These are phyloP conservation scores for Drosophila miranda DNA, from an alignment of 1,140 invertebrate species.

Conservation along the genomic window DNA sequence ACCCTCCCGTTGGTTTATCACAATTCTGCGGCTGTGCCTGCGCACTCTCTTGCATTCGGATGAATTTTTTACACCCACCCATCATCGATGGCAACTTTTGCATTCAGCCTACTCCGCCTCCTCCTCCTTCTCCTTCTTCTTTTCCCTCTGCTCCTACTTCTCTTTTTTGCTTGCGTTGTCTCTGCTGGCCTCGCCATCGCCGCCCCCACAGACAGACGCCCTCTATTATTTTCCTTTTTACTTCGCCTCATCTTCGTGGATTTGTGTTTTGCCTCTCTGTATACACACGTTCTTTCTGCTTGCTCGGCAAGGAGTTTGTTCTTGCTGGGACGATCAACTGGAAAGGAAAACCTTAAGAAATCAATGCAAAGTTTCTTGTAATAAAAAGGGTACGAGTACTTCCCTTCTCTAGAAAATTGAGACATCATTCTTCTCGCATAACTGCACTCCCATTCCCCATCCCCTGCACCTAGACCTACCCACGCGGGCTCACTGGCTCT, in stretches of 20 bases:
- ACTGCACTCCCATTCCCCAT: not conserved
- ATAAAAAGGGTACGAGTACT: not conserved
- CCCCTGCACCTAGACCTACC: not conserved
- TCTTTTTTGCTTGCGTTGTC: conserved; percentile 10
- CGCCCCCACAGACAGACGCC: conserved; percentile 64
- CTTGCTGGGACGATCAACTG: conserved; percentile 42
- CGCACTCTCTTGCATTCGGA: conserved; percentile 58
- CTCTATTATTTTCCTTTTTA: conserved; percentile 57
- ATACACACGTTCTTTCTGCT: conserved; percentile 7
- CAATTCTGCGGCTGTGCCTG: conserved; percentile 39
- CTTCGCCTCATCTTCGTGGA: conserved; percentile 52
- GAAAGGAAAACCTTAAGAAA: conserved; percentile 13
- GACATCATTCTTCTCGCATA: conserved; percentile 22
- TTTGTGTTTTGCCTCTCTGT: no score
- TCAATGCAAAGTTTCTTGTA: conserved; percentile 4
- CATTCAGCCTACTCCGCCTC: conserved; percentile 47
- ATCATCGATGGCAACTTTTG: conserved; percentile 61
- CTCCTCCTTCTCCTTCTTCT: not conserved
- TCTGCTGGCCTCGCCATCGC: conserved; percentile 60
- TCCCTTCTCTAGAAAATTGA: conserved; percentile 1
- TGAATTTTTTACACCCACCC: conserved; percentile 74
- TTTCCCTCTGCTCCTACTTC: conserved; percentile 9
- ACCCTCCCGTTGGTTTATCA: conserved; percentile 54
- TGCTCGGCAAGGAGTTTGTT: conserved; percentile 35
- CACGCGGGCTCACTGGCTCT: conserved; percentile 42